These are phyloP conservation scores for Grapholita molesta DNA, from an alignment of 1,140 invertebrate genomes.

Conservation along the genomic window DNA sequence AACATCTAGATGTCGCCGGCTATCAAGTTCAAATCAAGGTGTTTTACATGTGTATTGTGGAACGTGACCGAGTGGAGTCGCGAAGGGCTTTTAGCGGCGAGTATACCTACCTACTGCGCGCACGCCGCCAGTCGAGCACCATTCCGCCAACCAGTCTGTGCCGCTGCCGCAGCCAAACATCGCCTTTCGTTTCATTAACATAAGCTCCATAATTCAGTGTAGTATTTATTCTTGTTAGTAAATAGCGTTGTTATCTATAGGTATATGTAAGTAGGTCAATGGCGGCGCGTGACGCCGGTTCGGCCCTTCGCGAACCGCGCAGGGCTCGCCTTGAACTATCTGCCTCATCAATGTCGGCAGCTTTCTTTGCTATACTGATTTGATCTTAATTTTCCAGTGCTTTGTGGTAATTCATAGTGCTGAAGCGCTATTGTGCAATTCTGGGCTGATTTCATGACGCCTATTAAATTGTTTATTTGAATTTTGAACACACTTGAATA, in stretches of 20 bases:
- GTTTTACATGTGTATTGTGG: constrained; percentile 19
- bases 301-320: constrained; percentile 64
- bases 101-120: constrained; percentile 60
- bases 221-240: background rate
- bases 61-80: constrained; percentile 47
- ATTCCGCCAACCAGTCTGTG: background rate
- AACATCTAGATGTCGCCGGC: constrained; percentile 13
- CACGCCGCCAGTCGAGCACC: constrained; percentile 35
- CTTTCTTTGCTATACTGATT: constrained; percentile 57
- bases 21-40: constrained; percentile 16
- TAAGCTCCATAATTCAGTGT: background rate
- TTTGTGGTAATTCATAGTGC: background rate
- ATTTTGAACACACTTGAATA: too few species aligned
- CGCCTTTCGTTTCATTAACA: background rate
- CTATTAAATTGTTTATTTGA: too few species aligned
- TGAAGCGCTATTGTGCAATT: background rate
- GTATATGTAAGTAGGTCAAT: constrained; percentile 70
- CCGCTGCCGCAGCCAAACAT: background rate
- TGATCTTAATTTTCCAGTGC: constrained; percentile 60
- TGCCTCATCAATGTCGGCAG: constrained; percentile 39
- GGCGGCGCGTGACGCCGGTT: constrained; percentile 68
- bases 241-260: constrained; percentile 27
- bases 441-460: background rate
- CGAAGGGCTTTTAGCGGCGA: constrained; percentile 56
- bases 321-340: constrained; percentile 73